phyloP scores from a whole-genome alignment of 2,797 vertebrate species.

The Tokudaia tokunoshimensis region DNA sequence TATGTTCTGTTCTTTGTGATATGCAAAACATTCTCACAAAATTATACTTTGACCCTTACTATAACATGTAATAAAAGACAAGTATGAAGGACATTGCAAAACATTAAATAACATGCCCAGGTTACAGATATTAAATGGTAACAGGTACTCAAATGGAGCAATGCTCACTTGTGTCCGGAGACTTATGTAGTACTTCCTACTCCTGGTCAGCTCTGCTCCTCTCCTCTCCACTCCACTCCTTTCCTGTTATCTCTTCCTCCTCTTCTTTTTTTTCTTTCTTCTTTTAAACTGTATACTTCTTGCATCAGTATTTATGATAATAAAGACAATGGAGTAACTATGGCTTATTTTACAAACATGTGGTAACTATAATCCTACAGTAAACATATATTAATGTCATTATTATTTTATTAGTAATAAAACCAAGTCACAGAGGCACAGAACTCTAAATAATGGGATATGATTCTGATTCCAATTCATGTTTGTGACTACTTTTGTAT shows the following conservation, averaged over 20 bases:
- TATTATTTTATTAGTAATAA: neutral
- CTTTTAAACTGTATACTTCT: neutral
- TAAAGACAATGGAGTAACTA: neutral
- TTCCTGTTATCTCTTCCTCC: neutral
- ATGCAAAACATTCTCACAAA: neutral
- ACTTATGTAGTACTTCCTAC: neutral
- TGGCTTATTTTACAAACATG: neutral
- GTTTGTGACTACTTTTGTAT: neutral
- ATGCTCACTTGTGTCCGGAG: neutral
- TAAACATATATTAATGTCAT: neutral
- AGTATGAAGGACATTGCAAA: neutral
- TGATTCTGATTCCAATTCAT: neutral
- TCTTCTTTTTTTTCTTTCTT: neutral
- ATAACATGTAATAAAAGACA: neutral
- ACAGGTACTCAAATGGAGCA: slow-evolving; percentile 5
- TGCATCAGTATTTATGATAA: neutral
- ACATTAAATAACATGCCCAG: neutral
- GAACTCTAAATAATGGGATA: neutral
- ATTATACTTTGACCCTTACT: slow-evolving; percentile 3
- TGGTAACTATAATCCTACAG: neutral
- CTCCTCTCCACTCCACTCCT: too few relatives aligned
- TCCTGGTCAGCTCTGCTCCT: neutral
- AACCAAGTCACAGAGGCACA: neutral
- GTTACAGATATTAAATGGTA: neutral
- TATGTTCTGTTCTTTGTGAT: neutral